Percentiles rank a stretch among this genome's conserved stretches.
Evolutionary conservation across 2,888 invertebrate species (phyloP).

Genomic region (Papilio demoleus): DNA sequence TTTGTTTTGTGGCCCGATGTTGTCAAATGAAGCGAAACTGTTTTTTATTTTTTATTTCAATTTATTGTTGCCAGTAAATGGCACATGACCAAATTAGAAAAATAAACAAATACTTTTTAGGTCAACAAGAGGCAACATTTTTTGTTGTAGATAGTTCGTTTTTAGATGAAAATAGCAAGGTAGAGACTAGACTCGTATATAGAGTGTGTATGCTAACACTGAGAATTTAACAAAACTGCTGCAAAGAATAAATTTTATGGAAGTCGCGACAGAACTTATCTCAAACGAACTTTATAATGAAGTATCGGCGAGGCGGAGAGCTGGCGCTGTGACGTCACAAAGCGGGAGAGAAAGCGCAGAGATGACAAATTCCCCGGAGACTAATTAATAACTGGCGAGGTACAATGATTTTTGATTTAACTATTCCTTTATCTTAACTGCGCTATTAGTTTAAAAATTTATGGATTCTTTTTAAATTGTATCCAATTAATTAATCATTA

Average conservation of each 20-base stretch:
- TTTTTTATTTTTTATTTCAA: background rate
- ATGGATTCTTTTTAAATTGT: background rate
- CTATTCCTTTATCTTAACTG: constrained; percentile 1
- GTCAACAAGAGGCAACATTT: too few species aligned
- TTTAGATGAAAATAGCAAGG: background rate
- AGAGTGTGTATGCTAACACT: background rate
- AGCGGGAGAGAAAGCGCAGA: background rate
- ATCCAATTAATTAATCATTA: too few species aligned
- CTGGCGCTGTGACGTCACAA: constrained; percentile 2
- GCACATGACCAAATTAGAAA: background rate
- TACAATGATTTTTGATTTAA: constrained; percentile 11
- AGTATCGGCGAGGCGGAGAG: background rate
- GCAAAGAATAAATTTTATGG: background rate
- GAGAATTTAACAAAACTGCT: background rate
- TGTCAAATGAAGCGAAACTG: background rate
- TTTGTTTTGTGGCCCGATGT: background rate
- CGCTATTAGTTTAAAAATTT: background rate
- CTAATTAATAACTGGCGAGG: constrained; percentile 17
- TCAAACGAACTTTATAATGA: constrained; percentile 13
- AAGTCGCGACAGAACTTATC: background rate
- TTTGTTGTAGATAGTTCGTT: too few species aligned
- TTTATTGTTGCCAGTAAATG: background rate
- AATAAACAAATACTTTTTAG: too few species aligned
- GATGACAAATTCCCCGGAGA: constrained; percentile 18
- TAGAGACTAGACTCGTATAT: background rate